These are phyloP conservation scores for Cerceris ruficornis DNA, from an alignment of 2,888 invertebrate genomes.

Conservation along the genomic window DNA sequence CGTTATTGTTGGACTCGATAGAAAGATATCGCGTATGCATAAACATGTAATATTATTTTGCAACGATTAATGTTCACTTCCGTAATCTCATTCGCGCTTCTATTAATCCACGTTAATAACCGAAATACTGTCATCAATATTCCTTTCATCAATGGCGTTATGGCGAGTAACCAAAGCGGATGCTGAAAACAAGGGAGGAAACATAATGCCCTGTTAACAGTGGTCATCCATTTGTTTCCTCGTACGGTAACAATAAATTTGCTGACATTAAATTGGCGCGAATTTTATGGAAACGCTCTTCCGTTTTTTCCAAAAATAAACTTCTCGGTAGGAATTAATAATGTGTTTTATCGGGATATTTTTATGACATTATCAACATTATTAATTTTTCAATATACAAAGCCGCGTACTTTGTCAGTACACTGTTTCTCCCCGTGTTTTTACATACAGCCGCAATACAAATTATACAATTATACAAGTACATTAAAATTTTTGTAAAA, in stretches of 20 bases:
- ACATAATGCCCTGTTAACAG: background rate
- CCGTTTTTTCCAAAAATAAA: no score
- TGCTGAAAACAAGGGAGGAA: slow-evolving; percentile 4
- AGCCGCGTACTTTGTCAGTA: no score
- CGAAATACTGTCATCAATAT: slow-evolving; percentile 34
- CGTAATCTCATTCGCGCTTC: slow-evolving; percentile 21
- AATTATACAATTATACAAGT: no score
- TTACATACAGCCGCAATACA: no score
- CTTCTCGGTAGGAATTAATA: no score
- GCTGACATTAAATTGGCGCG: no score
- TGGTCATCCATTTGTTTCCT: slow-evolving; percentile 13
- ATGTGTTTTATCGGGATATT: no score
- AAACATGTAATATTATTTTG: slow-evolving; percentile 4
- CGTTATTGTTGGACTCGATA: background rate
- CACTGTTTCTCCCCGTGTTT: no score
- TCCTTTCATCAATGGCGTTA: slow-evolving; percentile 13
- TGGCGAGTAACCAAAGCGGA: slow-evolving; percentile 19
- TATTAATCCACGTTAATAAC: slow-evolving; percentile 26
- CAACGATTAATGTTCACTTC: slow-evolving; percentile 25
- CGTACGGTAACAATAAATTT: background rate
- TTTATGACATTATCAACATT: no score
- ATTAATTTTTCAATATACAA: no score
- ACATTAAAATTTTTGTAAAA: no score
- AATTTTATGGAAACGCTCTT: no score
- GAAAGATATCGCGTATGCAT: background rate